A percentile compares a stretch with the other conserved stretches of the same genome.
These are phyloP conservation scores for Eledona agricola DNA, from an alignment of 2,888 invertebrate genomes.

Conservation along the genomic window DNA sequence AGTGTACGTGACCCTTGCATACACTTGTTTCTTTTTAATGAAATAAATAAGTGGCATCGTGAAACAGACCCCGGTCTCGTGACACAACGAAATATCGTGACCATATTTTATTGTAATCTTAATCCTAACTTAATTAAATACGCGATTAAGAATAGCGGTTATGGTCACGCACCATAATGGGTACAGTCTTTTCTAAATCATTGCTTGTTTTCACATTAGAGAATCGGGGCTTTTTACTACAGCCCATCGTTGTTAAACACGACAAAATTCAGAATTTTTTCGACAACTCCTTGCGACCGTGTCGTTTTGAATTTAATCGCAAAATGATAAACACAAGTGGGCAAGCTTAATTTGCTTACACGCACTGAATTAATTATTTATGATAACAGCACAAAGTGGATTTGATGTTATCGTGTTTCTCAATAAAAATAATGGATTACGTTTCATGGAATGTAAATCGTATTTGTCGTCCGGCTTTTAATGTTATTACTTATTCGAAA, in stretches of 20 bases:
- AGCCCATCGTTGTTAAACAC: background rate
- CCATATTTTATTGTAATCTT: conserved; percentile 60
- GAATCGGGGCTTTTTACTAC: conserved; percentile 7
- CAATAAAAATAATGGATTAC: conserved; percentile 41
- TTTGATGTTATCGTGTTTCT: conserved; percentile 37
- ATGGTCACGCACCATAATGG: conserved; percentile 46
- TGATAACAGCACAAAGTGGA: conserved; percentile 37
- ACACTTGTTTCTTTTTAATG: conserved; percentile 35
- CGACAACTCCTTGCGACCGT: too few species aligned
- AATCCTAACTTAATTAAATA: conserved; percentile 62
- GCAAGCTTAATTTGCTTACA: conserved; percentile 38
- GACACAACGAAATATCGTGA: conserved; percentile 55
- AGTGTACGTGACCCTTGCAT: conserved; percentile 19
- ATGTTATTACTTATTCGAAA: conserved; percentile 35
- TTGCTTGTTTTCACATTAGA: conserved; percentile 45
- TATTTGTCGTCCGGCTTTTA: conserved; percentile 35
- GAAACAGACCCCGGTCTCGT: conserved; percentile 46
- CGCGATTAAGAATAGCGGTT: conserved; percentile 53
- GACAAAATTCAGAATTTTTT: too few species aligned
- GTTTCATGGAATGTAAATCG: conserved; percentile 38
- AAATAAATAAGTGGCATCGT: conserved; percentile 38
- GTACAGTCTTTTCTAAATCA: conserved; percentile 45
- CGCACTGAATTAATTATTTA: conserved; percentile 40
- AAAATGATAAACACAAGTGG: conserved; percentile 34
- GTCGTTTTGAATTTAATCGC: too few species aligned